Percentiles rank a stretch among this genome's conserved stretches.
Conservation (phyloP, 2,797 vertebrate species). For the Varecia variegata region DNA sequence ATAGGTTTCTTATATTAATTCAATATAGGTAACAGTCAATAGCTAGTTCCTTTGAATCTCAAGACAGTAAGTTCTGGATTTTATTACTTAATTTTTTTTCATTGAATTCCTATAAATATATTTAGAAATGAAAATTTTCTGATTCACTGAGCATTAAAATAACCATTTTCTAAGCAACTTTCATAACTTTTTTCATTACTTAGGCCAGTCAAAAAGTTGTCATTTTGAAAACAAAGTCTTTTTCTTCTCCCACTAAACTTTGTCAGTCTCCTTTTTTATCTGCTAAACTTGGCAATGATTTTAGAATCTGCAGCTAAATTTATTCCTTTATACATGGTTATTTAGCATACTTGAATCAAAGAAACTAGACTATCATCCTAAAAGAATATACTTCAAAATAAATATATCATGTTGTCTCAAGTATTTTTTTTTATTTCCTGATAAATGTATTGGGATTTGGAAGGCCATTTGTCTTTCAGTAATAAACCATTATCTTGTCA, state of each 20-base stretch:
- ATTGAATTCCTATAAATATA: neutral
- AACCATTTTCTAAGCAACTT: neutral
- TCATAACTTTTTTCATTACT: slow-evolving; percentile 3
- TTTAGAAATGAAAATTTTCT: neutral
- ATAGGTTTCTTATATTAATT: neutral
- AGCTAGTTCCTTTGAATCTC: neutral
- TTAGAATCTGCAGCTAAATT: slow-evolving; percentile 46
- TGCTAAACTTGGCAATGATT: slow-evolving; percentile 43
- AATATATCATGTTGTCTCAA: slow-evolving; percentile 12
- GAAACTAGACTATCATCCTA: slow-evolving; percentile 25
- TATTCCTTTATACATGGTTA: slow-evolving; percentile 36
- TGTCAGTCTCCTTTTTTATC: slow-evolving; percentile 5
- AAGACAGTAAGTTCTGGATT: neutral
- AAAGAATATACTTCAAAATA: slow-evolving; percentile 68
- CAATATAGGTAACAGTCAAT: slow-evolving; percentile 13
- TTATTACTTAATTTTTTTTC: neutral
- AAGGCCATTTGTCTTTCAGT: slow-evolving; percentile 34
- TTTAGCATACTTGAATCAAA: slow-evolving; percentile 60
- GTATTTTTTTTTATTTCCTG: slow-evolving; percentile 13
- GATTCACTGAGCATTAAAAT: neutral
- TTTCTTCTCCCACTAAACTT: slow-evolving; percentile 20
- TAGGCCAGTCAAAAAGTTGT: neutral
- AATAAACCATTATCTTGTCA: slow-evolving; percentile 66
- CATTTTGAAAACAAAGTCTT: slow-evolving; percentile 29
- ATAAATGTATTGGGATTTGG: slow-evolving; percentile 46